Conservation (phyloP, 2,113 vertebrate species). For the Tiliqua scincoides region DNA sequence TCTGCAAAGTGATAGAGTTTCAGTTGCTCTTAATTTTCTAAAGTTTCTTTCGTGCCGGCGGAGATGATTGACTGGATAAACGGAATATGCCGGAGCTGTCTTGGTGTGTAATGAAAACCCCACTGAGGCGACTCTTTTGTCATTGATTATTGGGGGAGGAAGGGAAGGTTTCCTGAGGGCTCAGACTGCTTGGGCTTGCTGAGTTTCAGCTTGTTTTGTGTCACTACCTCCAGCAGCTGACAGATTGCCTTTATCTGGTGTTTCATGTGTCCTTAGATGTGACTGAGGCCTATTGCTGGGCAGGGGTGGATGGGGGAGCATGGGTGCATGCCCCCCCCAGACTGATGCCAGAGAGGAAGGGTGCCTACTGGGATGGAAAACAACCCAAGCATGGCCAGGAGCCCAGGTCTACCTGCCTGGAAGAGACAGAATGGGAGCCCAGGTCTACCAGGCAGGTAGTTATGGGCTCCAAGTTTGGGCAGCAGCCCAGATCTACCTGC, state of each 20-base stretch:
- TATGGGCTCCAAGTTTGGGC: too few relatives aligned
- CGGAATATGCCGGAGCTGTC: background rate
- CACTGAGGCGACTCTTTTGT: constrained; percentile 62
- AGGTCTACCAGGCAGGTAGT: too few relatives aligned
- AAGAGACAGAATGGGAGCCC: too few relatives aligned
- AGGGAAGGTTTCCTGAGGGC: constrained; percentile 33
- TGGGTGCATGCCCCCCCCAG: too few relatives aligned
- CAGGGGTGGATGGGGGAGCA: too few relatives aligned
- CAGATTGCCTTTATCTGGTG: constrained; percentile 51
- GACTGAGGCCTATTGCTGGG: too few relatives aligned
- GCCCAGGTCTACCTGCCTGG: too few relatives aligned
- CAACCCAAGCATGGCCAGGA: too few relatives aligned
- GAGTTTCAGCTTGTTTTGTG: constrained; percentile 54
- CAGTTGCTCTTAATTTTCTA: constrained; percentile 11
- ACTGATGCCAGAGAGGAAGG: too few relatives aligned
- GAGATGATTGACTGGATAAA: constrained; percentile 19
- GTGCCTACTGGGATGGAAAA: too few relatives aligned
- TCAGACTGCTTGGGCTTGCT: constrained; percentile 46
- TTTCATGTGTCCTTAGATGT: constrained; percentile 53
- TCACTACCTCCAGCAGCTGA: constrained; percentile 55
- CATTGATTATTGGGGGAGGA: constrained; percentile 57
- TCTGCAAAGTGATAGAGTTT: constrained; percentile 15
- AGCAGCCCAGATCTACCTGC: too few relatives aligned
- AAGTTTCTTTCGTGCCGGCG: background rate
- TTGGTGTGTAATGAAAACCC: background rate